These are phyloP conservation scores for Idaea biselata DNA, from an alignment of 2,888 invertebrate species.

Conservation along the genomic window DNA sequence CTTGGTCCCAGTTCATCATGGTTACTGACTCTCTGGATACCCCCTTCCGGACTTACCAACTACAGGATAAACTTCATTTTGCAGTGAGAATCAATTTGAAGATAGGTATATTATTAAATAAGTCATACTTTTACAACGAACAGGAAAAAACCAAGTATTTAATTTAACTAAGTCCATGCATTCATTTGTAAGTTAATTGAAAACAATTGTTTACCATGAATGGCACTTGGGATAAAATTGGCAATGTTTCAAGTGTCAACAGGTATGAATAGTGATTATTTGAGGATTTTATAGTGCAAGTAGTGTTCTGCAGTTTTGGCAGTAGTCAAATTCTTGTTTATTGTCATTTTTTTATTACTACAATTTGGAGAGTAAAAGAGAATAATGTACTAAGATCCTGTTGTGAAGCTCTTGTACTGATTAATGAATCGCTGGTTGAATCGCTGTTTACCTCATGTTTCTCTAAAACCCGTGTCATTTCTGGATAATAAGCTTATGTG, in stretches of 20 bases:
- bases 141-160: background rate
- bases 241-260: slow-evolving; percentile 49
- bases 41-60: background rate
- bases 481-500: no score
- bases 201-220: slow-evolving; percentile 20
- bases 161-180: slow-evolving; percentile 2
- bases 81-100: background rate
- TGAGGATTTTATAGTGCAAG: slow-evolving; percentile 14
- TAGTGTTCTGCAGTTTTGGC: slow-evolving; percentile 17
- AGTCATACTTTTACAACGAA: background rate
- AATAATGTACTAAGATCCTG: background rate
- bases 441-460: no score
- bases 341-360: background rate
- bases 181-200: slow-evolving; percentile 7
- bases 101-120: background rate
- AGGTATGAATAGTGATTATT: slow-evolving; percentile 31
- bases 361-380: background rate
- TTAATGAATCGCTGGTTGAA: background rate
- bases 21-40: no score
- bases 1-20: no score
- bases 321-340: background rate
- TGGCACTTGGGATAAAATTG: slow-evolving; percentile 37
- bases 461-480: no score
- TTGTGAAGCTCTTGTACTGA: background rate
- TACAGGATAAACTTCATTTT: background rate